A percentile compares a stretch with the other conserved stretches of the same genome.
These are phyloP conservation scores for Parauchenoglanis ngamensis DNA, from an alignment of 2,797 vertebrate species.

Conservation along the genomic window DNA sequence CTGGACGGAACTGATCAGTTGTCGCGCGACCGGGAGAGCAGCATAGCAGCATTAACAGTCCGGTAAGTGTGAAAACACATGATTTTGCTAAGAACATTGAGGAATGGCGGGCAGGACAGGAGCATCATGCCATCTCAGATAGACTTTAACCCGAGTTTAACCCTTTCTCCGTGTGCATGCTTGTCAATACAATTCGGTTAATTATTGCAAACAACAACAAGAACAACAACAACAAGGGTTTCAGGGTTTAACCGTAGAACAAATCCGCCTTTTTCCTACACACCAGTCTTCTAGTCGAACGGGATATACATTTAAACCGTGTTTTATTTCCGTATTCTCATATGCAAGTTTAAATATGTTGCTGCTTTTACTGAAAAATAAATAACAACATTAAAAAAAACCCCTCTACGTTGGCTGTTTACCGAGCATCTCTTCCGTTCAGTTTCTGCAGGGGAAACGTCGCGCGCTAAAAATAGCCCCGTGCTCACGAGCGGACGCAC, in stretches of 20 bases:
- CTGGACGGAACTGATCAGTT: not conserved
- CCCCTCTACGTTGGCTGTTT: constrained; percentile 1
- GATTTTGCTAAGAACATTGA: too few relatives aligned
- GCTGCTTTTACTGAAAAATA: not conserved
- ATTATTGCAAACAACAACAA: not conserved
- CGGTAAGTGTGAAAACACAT: constrained; percentile 8
- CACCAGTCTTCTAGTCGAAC: not conserved
- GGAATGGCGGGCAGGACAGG: not conserved
- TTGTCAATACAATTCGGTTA: too few relatives aligned
- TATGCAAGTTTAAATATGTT: not conserved
- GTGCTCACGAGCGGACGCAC: constrained; percentile 16
- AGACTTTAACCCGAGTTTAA: not conserved
- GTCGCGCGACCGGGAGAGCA: not conserved
- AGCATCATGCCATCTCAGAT: not conserved
- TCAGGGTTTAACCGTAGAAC: not conserved
- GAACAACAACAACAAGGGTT: not conserved
- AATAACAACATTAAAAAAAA: not conserved
- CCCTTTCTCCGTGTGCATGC: not conserved
- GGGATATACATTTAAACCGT: too few relatives aligned
- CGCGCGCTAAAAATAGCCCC: constrained; percentile 55
- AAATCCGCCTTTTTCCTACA: not conserved
- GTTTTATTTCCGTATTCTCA: not conserved
- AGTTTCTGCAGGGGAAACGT: constrained; percentile 51
- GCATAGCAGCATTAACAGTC: not conserved
- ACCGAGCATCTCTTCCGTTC: constrained; percentile 50